Percentiles rank a stretch among this genome's conserved stretches.
phyloP scores from a whole-genome alignment of 1,140 invertebrate species.

The Diachasma alloeum region DNA sequence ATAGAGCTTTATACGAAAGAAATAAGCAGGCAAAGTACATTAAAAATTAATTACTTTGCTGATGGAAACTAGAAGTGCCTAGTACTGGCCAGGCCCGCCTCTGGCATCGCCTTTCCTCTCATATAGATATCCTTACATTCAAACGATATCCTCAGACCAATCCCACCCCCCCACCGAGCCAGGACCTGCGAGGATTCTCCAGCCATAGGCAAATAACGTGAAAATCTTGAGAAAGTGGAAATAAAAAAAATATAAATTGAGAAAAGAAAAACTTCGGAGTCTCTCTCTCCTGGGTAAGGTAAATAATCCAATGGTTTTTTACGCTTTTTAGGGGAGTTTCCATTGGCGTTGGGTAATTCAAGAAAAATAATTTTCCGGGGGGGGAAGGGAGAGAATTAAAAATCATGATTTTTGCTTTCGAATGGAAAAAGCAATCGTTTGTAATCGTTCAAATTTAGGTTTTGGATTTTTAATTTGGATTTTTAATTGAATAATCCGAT shows the following conservation, averaged over 20 bases:
- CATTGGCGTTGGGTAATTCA: neutral
- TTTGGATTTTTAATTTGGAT: no score
- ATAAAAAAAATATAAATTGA: slow-evolving; percentile 11
- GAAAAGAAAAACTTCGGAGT: slow-evolving; percentile 4
- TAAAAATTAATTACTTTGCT: slow-evolving; percentile 67
- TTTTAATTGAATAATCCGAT: neutral
- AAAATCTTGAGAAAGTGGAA: neutral
- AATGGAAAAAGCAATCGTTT: no score
- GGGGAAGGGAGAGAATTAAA: neutral
- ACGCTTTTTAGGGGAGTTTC: neutral
- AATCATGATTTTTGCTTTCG: no score
- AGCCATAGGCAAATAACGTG: slow-evolving; percentile 9
- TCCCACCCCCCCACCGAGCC: neutral
- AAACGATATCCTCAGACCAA: slow-evolving; percentile 8
- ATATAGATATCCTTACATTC: slow-evolving; percentile 11
- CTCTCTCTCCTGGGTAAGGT: neutral
- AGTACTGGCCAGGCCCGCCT: slow-evolving; percentile 40
- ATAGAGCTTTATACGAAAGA: slow-evolving; percentile 63
- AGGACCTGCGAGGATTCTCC: neutral
- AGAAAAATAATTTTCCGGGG: neutral
- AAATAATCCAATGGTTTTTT: neutral
- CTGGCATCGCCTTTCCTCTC: slow-evolving; percentile 5
- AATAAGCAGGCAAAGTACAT: slow-evolving; percentile 66
- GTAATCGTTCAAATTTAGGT: no score
- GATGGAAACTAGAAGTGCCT: slow-evolving; percentile 65